Evolutionary conservation across 2,888 invertebrate species (phyloP).

Genomic region (Macaria notata): DNA sequence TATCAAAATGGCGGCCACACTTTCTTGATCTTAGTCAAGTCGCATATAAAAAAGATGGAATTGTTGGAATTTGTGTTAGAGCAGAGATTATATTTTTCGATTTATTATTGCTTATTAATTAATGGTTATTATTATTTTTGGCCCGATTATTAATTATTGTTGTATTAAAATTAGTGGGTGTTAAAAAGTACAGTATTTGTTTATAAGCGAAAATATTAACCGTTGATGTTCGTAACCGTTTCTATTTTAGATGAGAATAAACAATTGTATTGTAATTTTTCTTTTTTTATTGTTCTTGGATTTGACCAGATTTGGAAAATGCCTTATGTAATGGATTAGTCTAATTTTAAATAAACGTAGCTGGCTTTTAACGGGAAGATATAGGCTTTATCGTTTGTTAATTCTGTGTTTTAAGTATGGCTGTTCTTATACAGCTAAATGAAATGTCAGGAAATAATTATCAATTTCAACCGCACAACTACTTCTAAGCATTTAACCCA

Average conservation of each 20-base stretch:
- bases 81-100: constrained; percentile 79
- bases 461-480: constrained; percentile 68
- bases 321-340: constrained; percentile 15
- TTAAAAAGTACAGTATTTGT: constrained; percentile 66
- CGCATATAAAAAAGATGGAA: constrained; percentile 51
- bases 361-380: not conserved
- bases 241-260: constrained; percentile 24
- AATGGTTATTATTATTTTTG: constrained; percentile 47
- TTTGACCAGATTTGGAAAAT: constrained; percentile 5
- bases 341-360: not conserved
- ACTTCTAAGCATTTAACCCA: constrained; percentile 49
- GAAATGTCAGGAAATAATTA: constrained; percentile 11
- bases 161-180: constrained; percentile 58
- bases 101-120: constrained; percentile 64
- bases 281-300: constrained; percentile 8
- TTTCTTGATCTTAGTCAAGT: too few species aligned
- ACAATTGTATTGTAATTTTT: constrained; percentile 10
- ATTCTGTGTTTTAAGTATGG: too few species aligned
- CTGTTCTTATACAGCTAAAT: too few species aligned
- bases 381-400: too few species aligned
- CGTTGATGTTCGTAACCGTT: constrained; percentile 45
- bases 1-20: too few species aligned
- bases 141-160: constrained; percentile 60
- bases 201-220: constrained; percentile 49
- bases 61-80: constrained; percentile 71